phyloP scores from a whole-genome alignment of 2,888 invertebrate species.

The Epirrhoe alternata region DNA sequence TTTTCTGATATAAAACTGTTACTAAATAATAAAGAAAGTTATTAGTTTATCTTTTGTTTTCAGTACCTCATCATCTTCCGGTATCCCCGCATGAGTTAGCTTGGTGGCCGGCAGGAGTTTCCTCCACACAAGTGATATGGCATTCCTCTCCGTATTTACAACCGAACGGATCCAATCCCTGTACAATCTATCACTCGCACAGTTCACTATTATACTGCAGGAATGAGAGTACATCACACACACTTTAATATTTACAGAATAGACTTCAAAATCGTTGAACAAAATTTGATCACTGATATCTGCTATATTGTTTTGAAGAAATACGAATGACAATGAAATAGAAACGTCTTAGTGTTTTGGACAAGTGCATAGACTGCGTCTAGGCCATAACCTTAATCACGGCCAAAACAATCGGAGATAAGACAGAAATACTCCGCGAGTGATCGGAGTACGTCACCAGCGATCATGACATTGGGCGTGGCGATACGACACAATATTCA shows the following conservation, averaged over 20 bases:
- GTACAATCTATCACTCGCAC: conserved; percentile 20
- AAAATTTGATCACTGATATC: neutral
- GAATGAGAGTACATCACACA: conserved; percentile 30
- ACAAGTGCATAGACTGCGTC: conserved; percentile 11
- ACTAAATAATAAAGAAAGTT: neutral
- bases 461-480: conserved; percentile 44
- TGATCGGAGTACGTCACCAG: conserved; percentile 34
- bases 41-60: neutral
- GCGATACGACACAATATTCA: conserved; percentile 26
- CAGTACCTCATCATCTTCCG: conserved; percentile 29
- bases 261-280: neutral
- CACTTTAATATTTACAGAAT: neutral
- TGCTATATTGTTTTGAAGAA: neutral
- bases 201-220: conserved; percentile 26
- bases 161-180: conserved; percentile 22
- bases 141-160: conserved; percentile 32
- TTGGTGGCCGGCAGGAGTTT: conserved; percentile 16
- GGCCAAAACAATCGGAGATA: conserved; percentile 41
- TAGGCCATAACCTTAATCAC: conserved; percentile 20
- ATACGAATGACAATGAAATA: neutral
- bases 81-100: conserved; percentile 25
- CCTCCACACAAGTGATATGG: conserved; percentile 31
- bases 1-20: too few species aligned
- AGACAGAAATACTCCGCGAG: conserved; percentile 38
- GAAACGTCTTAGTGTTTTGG: conserved; percentile 9